Percentiles rank a stretch among this genome's conserved stretches.
Evolutionary conservation across 2,113 vertebrate species (phyloP).

Genomic region (Rhizomys pruinosus): DNA sequence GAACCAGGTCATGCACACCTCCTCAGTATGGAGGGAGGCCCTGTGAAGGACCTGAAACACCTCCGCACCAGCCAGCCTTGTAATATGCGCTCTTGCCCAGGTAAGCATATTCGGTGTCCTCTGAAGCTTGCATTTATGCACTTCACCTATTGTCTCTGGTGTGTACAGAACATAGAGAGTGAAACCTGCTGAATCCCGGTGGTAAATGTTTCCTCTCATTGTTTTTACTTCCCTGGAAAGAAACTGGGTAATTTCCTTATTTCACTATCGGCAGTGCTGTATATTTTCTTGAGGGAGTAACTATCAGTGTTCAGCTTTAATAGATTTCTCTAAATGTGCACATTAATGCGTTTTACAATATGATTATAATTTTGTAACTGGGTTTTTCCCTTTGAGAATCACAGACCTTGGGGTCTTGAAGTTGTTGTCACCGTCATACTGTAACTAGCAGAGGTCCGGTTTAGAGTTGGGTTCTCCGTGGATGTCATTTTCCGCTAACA

Average conservation of each 20-base stretch:
- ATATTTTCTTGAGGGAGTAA: not conserved
- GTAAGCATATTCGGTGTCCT: conserved; percentile 85
- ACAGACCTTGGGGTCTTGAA: not conserved
- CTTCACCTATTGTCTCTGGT: not conserved
- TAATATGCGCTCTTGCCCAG: conserved; percentile 99
- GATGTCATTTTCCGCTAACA: not conserved
- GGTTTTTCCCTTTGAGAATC: not conserved
- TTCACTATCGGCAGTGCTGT: not conserved
- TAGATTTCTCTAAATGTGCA: not conserved
- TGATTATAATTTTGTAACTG: not conserved
- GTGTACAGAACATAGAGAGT: not conserved
- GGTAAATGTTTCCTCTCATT: not conserved
- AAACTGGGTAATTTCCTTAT: not conserved
- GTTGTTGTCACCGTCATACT: not conserved
- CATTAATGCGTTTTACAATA: conserved; percentile 13
- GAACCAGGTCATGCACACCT: conserved; percentile 96
- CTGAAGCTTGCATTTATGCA: not conserved
- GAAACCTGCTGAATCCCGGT: not conserved
- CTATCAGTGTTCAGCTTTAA: not conserved
- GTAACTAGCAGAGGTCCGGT: not conserved
- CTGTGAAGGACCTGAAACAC: conserved; percentile 98
- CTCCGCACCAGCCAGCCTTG: conserved; percentile 99
- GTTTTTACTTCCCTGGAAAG: not conserved
- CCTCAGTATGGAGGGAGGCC: conserved; percentile 97
- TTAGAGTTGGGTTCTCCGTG: not conserved